Evolutionary conservation across 2,113 vertebrate genomes (phyloP).

Genomic region (Hipposideros armiger): DNA sequence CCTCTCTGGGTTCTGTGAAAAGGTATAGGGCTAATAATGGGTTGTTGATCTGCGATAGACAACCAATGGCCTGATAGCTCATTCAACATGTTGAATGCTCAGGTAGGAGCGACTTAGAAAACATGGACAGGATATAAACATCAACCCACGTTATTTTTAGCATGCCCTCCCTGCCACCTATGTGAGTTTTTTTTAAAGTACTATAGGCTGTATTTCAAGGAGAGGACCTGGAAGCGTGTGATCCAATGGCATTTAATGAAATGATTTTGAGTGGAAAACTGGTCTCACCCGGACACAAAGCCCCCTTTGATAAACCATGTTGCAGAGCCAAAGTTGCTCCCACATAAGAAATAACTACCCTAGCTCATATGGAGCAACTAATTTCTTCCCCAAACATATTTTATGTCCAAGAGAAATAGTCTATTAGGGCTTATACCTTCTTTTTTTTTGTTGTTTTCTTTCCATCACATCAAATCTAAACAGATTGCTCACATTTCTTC

Average conservation of each 20-base stretch:
- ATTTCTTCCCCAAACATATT: conserved; percentile 21
- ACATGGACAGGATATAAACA: rapidly evolving
- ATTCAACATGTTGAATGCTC: background rate
- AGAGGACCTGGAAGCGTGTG: background rate
- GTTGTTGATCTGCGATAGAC: rapidly evolving
- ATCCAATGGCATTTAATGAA: background rate
- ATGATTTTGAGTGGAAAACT: conserved; percentile 50
- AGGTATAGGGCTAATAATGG: background rate
- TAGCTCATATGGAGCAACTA: background rate
- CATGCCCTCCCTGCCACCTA: background rate
- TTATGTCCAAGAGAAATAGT: background rate
- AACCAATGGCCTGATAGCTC: background rate
- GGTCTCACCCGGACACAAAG: conserved; percentile 37
- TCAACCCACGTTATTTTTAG: background rate
- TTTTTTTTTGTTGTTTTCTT: background rate
- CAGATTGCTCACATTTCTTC: background rate
- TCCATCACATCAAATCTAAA: background rate
- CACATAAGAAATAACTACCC: background rate
- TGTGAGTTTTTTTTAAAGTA: background rate
- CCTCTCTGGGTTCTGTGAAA: background rate
- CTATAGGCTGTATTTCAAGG: background rate
- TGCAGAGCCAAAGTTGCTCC: background rate
- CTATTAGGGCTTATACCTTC: background rate
- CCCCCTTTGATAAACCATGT: conserved; percentile 41
- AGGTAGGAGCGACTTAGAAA: background rate